These are phyloP conservation scores for Atta cephalotes DNA, from an alignment of 1,140 invertebrate species.

Conservation along the genomic window DNA sequence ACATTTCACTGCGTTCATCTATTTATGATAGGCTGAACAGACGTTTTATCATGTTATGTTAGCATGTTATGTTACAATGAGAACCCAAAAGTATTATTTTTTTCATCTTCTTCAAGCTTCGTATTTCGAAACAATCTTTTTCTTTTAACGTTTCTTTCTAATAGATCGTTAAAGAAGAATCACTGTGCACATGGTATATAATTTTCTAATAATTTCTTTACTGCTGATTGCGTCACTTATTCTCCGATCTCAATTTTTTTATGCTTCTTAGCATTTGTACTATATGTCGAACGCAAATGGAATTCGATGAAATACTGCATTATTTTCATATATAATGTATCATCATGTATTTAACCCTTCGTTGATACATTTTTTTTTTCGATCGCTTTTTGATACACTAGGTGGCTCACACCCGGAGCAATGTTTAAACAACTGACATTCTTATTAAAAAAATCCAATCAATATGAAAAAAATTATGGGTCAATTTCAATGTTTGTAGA, in stretches of 20 bases:
- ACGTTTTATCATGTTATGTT: not conserved
- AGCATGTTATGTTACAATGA: slow-evolving; percentile 7
- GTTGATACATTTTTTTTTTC: too few species aligned
- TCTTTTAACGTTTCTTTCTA: not conserved
- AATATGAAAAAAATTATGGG: too few species aligned
- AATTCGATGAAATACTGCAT: slow-evolving; percentile 26
- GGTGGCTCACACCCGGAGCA: too few species aligned
- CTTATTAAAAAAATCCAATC: too few species aligned
- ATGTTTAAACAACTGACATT: too few species aligned
- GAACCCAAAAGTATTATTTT: slow-evolving; percentile 2
- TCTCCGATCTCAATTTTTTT: slow-evolving; percentile 2
- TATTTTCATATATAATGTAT: slow-evolving; percentile 39
- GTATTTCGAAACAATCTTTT: not conserved
- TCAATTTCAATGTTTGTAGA: too few species aligned
- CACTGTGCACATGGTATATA: not conserved
- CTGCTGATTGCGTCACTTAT: not conserved
- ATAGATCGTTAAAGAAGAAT: slow-evolving; percentile 26
- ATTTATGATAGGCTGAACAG: slow-evolving; percentile 16
- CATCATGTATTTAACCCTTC: not conserved
- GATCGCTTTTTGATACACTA: too few species aligned
- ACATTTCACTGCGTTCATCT: slow-evolving; percentile 52
- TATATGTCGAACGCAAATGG: not conserved
- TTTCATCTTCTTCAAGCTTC: not conserved
- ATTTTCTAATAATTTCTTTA: slow-evolving; percentile 21
- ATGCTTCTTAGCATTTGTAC: not conserved